Evolutionary conservation across 37 sponge, comb jelly and placozoan species (phyloP).

Genomic region (Halisarca cf. caerulea): DNA sequence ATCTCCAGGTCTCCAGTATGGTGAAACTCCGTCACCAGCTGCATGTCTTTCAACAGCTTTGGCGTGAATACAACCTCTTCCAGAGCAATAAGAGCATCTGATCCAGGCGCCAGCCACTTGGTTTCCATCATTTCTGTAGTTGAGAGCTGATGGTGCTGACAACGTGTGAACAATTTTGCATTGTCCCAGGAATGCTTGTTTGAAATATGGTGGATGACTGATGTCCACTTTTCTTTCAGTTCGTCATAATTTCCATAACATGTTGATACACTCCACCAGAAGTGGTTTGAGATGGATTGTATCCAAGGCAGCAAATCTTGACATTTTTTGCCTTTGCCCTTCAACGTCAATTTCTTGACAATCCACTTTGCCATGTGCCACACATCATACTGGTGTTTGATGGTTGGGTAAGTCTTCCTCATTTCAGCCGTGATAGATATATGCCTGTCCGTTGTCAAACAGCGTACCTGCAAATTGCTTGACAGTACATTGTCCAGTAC

Average conservation of each 20-base stretch:
- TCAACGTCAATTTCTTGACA: background rate
- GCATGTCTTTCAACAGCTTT: constrained; percentile 7
- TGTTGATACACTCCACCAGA: background rate
- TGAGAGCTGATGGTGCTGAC: background rate
- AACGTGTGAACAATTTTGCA: constrained; percentile 5
- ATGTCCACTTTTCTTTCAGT: constrained; percentile 10
- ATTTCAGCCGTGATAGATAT: background rate
- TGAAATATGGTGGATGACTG: constrained; percentile 5
- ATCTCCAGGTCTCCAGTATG: constrained; percentile 10
- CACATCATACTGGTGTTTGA: constrained; percentile 19
- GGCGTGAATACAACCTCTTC: background rate
- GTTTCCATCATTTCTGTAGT: background rate
- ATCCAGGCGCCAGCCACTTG: background rate
- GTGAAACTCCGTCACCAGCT: background rate
- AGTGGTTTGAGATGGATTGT: constrained; percentile 21
- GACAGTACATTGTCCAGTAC: background rate
- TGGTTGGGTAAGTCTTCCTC: background rate
- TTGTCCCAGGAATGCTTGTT: constrained; percentile 11
- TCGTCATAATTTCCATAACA: background rate
- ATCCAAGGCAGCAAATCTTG: background rate
- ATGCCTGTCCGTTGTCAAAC: background rate
- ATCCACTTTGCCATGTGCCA: background rate
- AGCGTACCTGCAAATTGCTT: background rate
- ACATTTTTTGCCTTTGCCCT: background rate
- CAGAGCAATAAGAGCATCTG: background rate